phyloP scores from a whole-genome alignment of 1,140 invertebrate genomes.

The Ceratina calcarata region DNA sequence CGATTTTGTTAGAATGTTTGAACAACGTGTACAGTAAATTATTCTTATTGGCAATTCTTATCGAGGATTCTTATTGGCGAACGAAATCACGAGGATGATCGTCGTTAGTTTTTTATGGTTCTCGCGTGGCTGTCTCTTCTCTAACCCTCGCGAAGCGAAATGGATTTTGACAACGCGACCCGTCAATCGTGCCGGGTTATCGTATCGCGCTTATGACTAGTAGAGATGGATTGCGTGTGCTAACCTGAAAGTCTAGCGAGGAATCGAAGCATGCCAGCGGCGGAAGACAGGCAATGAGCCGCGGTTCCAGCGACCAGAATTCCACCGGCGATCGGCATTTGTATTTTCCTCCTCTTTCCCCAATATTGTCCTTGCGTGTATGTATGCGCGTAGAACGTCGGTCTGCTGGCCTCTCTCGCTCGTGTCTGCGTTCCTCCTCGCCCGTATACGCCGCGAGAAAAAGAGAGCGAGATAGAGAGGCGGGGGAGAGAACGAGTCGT shows the following conservation, averaged over 20 bases:
- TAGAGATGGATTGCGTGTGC: constrained; percentile 50
- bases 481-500: constrained; percentile 18
- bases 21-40: not conserved
- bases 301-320: constrained; percentile 60
- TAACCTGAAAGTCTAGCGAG: constrained; percentile 77
- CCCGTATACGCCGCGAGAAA: constrained; percentile 9
- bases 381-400: not conserved
- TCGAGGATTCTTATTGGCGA: constrained; percentile 17
- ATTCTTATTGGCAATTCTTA: constrained; percentile 17
- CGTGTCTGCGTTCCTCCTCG: constrained; percentile 52
- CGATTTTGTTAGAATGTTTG: no score
- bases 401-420: constrained; percentile 23
- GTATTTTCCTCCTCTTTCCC: constrained; percentile 60
- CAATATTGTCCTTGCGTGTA: constrained; percentile 31
- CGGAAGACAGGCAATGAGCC: constrained; percentile 60
- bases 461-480: constrained; percentile 32
- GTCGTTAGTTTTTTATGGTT: constrained; percentile 12
- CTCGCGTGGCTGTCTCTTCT: not conserved
- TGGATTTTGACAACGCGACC: constrained; percentile 20
- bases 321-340: constrained; percentile 70
- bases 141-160: constrained; percentile 3
- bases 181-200: not conserved
- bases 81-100: constrained; percentile 5
- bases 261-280: constrained; percentile 73
- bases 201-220: not conserved